Conservation (phyloP, 1,140 invertebrate species). For the Atta colombica region DNA sequence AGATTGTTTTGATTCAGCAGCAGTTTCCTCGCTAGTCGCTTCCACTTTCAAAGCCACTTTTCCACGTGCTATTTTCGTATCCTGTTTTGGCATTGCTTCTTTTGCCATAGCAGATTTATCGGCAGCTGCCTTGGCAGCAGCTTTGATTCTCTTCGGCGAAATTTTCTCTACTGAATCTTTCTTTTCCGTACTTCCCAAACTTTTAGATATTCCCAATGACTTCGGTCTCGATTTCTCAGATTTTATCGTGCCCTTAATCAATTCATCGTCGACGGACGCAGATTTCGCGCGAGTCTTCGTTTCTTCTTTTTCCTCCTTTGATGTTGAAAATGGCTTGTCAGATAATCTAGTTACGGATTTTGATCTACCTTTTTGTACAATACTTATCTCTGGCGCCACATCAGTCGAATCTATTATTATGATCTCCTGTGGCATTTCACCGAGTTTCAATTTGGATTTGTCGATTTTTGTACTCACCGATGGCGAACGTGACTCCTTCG, state of each 20-base stretch:
- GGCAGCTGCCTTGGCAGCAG: constrained; percentile 18
- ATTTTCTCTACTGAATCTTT: constrained; percentile 84
- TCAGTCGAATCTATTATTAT: constrained; percentile 86
- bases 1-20: constrained; percentile 24
- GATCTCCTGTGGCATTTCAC: constrained; percentile 86
- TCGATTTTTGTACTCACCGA: constrained; percentile 82
- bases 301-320: constrained; percentile 82
- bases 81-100: constrained; percentile 39
- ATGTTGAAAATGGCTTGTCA: constrained; percentile 79
- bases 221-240: constrained; percentile 83
- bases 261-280: constrained; percentile 84
- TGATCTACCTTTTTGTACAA: constrained; percentile 85
- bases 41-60: constrained; percentile 29
- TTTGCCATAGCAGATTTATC: constrained; percentile 3
- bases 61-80: constrained; percentile 33
- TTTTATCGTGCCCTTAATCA: constrained; percentile 80
- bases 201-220: constrained; percentile 84
- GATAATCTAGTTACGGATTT: constrained; percentile 83
- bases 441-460: constrained; percentile 85
- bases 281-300: constrained; percentile 80
- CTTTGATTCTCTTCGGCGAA: constrained; percentile 82
- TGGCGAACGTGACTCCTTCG: constrained; percentile 81
- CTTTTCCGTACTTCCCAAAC: constrained; percentile 83
- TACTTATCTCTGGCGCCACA: constrained; percentile 83
- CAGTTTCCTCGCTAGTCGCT: not conserved